A percentile compares a stretch with the other conserved stretches of the same genome.
Evolutionary conservation across 2,888 invertebrate species (phyloP).

Genomic region (Resseliella maxima): DNA sequence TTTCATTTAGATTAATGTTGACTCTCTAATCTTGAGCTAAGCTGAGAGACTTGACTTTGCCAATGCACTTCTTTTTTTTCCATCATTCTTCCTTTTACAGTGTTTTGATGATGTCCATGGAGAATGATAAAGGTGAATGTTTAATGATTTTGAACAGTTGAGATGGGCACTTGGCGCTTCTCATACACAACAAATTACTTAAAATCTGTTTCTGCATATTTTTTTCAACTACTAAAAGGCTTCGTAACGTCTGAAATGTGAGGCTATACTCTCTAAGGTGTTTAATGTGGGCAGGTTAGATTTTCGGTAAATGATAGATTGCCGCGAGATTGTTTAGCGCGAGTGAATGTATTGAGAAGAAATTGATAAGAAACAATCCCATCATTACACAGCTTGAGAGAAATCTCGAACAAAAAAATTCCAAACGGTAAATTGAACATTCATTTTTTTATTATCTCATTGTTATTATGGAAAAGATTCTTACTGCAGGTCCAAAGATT

Average conservation of each 20-base stretch:
- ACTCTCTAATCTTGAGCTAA: background rate
- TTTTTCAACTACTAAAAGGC: background rate
- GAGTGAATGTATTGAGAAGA: background rate
- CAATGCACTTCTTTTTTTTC: background rate
- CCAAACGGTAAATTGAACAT: constrained; percentile 30
- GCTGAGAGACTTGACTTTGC: background rate
- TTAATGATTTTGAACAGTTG: constrained; percentile 39
- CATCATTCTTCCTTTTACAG: background rate
- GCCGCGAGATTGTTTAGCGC: background rate
- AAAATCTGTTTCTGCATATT: background rate
- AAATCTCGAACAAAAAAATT: background rate
- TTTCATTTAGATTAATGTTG: constrained; percentile 53
- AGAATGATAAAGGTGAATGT: constrained; percentile 38
- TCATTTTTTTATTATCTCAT: constrained; percentile 46
- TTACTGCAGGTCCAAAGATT: constrained; percentile 13
- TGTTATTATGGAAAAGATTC: background rate
- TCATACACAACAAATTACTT: constrained; percentile 21
- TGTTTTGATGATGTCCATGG: background rate
- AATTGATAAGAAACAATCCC: constrained; percentile 51
- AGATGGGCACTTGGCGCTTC: constrained; percentile 42
- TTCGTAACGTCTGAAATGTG: background rate
- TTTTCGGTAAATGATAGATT: constrained; percentile 30
- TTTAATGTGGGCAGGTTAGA: constrained; percentile 19
- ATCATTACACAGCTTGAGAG: constrained; percentile 9
- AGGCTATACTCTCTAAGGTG: background rate